Evolutionary conservation across 2,113 vertebrate species (phyloP).

Genomic region (Hydropotes inermis): DNA sequence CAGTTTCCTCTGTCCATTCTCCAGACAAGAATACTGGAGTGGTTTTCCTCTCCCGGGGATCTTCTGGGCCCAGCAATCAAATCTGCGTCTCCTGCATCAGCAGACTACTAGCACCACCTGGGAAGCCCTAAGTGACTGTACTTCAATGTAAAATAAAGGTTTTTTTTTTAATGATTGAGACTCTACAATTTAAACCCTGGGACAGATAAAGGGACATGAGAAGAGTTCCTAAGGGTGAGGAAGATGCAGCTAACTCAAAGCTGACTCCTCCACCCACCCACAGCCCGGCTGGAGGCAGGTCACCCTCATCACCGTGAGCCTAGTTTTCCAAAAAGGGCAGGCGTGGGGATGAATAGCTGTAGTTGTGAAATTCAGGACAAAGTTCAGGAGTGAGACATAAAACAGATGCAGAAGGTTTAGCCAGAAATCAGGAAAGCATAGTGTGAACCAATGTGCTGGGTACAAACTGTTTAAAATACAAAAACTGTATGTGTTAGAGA

Average conservation of each 20-base stretch:
- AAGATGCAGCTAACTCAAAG: too few relatives aligned
- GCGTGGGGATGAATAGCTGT: not conserved
- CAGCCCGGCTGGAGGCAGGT: not conserved
- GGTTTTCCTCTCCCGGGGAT: not conserved
- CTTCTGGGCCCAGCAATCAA: not conserved
- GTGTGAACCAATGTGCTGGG: not conserved
- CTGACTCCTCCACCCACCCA: too few relatives aligned
- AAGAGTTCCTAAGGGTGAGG: not conserved
- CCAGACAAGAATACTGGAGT: not conserved
- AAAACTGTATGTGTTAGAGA: not conserved
- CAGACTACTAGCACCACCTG: not conserved
- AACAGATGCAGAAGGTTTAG: not conserved
- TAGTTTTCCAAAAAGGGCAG: not conserved
- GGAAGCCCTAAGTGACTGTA: not conserved
- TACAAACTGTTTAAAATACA: not conserved
- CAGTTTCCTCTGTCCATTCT: not conserved
- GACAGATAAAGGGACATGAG: not conserved
- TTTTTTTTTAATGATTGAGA: not conserved
- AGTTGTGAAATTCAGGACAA: not conserved
- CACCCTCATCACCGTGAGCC: accelerated
- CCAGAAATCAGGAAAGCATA: not conserved
- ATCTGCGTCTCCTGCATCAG: not conserved
- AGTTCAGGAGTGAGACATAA: not conserved
- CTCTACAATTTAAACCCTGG: not conserved
- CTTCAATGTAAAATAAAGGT: not conserved